Conservation (phyloP, 2,797 vertebrate genomes). For the Poeciliopsis presidionis region DNA sequence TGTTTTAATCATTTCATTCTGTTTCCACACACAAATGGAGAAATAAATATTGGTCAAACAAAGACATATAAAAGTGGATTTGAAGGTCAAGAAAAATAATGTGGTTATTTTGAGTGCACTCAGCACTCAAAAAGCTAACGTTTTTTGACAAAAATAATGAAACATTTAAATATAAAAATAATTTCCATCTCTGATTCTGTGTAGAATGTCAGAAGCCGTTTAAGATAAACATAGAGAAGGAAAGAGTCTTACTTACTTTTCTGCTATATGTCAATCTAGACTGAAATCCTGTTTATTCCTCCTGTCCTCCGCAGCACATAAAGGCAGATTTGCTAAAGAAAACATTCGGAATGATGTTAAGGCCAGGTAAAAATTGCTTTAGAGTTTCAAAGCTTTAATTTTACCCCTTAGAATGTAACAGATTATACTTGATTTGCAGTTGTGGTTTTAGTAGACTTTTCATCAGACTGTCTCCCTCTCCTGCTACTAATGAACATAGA, state of each 20-base stretch:
- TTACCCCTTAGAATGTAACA: neutral
- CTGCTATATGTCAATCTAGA: neutral
- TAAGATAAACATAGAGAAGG: neutral
- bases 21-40: slow-evolving; percentile 12
- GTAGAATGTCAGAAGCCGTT: too few species aligned
- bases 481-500: too few species aligned
- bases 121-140: neutral
- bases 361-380: neutral
- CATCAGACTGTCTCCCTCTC: neutral
- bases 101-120: neutral
- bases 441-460: neutral
- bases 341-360: neutral
- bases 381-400: neutral
- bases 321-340: neutral
- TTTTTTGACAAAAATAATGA: neutral
- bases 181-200: neutral
- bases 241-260: neutral
- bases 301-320: neutral
- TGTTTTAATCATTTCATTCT: slow-evolving; percentile 15
- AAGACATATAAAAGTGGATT: neutral
- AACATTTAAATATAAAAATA: neutral
- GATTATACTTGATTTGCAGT: neutral
- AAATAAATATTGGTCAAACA: neutral
- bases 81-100: slow-evolving; percentile 2
- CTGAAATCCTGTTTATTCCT: neutral